phyloP scores from a whole-genome alignment of 1,140 invertebrate genomes.

The Drosophila elegans region DNA sequence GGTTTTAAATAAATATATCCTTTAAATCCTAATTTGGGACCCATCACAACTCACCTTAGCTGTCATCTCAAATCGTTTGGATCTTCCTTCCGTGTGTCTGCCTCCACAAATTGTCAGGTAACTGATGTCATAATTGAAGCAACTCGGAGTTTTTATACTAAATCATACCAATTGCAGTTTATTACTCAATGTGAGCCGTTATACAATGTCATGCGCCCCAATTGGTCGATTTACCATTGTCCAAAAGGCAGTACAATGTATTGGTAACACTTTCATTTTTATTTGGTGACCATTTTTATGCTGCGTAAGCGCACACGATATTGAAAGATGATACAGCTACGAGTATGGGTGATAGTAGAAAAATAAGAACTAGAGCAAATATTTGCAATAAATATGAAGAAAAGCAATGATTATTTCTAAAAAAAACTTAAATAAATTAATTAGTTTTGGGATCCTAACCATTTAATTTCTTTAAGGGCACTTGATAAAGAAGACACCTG shows the following conservation, averaged over 20 bases:
- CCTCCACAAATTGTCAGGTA: slow-evolving; percentile 54
- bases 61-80: slow-evolving; percentile 39
- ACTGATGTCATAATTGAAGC: slow-evolving; percentile 63
- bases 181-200: slow-evolving; percentile 62
- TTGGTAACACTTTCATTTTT: slow-evolving; percentile 66
- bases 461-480: too few relatives aligned
- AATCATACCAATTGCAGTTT: slow-evolving; percentile 19
- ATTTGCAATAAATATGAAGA: background rate
- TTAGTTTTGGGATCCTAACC: too few relatives aligned
- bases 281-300: slow-evolving; percentile 34
- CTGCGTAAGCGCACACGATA: slow-evolving; percentile 37
- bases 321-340: background rate
- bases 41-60: slow-evolving; percentile 42
- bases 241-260: slow-evolving; percentile 23
- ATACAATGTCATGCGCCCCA: slow-evolving; percentile 71
- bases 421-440: too few relatives aligned
- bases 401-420: background rate
- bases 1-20: background rate
- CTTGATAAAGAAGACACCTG: too few relatives aligned
- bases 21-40: background rate
- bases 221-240: slow-evolving; percentile 56
- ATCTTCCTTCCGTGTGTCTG: slow-evolving; percentile 41
- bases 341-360: background rate
- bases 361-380: slow-evolving; percentile 27
- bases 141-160: slow-evolving; percentile 53